phyloP scores from a whole-genome alignment of 2,888 invertebrate species.

The Phlogophora meticulosa region DNA sequence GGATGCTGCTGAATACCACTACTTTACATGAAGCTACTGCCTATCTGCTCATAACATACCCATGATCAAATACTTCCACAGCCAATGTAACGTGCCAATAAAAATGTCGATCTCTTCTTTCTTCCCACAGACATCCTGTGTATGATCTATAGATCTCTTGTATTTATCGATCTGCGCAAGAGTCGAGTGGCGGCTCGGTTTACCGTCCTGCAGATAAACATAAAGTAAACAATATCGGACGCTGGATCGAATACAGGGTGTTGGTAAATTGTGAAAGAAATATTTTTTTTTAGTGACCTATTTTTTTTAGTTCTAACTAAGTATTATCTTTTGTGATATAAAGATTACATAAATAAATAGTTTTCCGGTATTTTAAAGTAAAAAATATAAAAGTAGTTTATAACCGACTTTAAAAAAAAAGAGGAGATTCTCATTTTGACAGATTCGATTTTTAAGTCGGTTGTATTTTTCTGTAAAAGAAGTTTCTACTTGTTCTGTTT shows the following conservation, averaged over 20 bases:
- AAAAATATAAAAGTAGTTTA: too few relatives aligned
- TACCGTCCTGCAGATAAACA: conserved; percentile 66
- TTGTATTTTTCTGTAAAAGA: too few relatives aligned
- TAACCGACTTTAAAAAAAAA: too few relatives aligned
- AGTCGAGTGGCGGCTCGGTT: conserved; percentile 68
- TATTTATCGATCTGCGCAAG: conserved; percentile 72
- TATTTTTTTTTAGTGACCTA: neutral
- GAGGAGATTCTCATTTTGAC: too few relatives aligned
- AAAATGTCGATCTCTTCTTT: conserved; percentile 59
- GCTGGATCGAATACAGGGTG: conserved; percentile 55
- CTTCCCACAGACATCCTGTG: conserved; percentile 67
- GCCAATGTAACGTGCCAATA: conserved; percentile 42
- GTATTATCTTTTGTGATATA: too few relatives aligned
- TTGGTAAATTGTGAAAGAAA: neutral
- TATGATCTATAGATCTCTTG: conserved; percentile 64
- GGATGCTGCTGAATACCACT: too few relatives aligned
- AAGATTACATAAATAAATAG: neutral
- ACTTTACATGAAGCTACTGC: too few relatives aligned
- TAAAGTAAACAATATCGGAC: conserved; percentile 69
- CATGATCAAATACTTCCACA: conserved; percentile 2
- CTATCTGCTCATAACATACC: neutral
- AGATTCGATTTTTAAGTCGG: too few relatives aligned
- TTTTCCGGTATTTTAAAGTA: too few relatives aligned
- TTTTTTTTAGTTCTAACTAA: neutral
- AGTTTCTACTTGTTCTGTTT: too few relatives aligned